A percentile compares a stretch with the other conserved stretches of the same genome.
phyloP scores from a whole-genome alignment of 1,140 invertebrate genomes.

The Cyclina sinensis region DNA sequence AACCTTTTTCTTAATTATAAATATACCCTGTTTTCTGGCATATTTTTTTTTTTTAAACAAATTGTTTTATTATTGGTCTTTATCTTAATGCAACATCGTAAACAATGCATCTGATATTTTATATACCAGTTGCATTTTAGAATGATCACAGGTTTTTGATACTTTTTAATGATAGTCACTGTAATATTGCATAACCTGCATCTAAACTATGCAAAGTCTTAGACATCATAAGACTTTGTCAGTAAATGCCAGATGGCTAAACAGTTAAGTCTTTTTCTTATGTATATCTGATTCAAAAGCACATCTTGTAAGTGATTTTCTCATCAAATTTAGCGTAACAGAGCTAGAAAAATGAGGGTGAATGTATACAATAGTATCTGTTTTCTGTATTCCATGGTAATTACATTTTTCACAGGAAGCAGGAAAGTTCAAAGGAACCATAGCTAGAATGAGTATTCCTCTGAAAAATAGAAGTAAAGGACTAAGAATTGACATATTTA shows the following conservation, averaged over 20 bases:
- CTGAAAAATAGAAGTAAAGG: conserved; percentile 4
- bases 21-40: too few relatives aligned
- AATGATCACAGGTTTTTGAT: too few relatives aligned
- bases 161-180: too few relatives aligned
- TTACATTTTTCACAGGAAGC: too few relatives aligned
- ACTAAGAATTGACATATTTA: not conserved
- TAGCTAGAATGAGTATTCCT: not conserved
- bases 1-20: too few relatives aligned
- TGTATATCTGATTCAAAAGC: not conserved
- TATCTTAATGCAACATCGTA: too few relatives aligned
- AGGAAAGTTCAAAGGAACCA: not conserved
- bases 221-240: not conserved
- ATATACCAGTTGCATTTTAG: too few relatives aligned
- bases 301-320: conserved; percentile 31
- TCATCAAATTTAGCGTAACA: conserved; percentile 23
- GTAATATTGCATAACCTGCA: too few relatives aligned
- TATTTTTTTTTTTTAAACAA: too few relatives aligned
- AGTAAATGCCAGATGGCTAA: conserved; percentile 13
- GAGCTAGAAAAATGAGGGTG: conserved; percentile 11
- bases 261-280: conserved; percentile 25
- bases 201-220: too few relatives aligned
- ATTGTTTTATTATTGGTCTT: too few relatives aligned
- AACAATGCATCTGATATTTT: too few relatives aligned
- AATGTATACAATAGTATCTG: conserved; percentile 24
- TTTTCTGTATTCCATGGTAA: not conserved